Evolutionary conservation across 2,888 invertebrate genomes (phyloP).

Genomic region (Lasioglossum leucozonium): DNA sequence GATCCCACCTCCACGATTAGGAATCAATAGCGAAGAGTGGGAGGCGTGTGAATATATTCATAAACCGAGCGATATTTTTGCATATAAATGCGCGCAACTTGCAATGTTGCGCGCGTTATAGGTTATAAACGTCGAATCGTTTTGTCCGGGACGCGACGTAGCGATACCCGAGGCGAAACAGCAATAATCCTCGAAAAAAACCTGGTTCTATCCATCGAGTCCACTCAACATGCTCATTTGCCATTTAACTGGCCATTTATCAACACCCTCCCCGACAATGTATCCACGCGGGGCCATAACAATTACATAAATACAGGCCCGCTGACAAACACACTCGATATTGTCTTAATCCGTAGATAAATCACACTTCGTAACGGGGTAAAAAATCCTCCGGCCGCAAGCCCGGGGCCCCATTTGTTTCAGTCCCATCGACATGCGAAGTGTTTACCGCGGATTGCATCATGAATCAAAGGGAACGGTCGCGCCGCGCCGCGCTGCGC

Average conservation of each 20-base stretch:
- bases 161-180: neutral
- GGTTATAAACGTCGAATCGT: neutral
- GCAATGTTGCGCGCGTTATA: neutral
- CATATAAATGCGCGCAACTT: neutral
- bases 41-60: neutral
- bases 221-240: constrained; percentile 14
- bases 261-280: constrained; percentile 10
- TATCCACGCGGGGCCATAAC: neutral
- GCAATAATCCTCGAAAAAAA: constrained; percentile 7
- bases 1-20: neutral
- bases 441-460: constrained; percentile 31
- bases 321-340: constrained; percentile 23
- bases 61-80: neutral
- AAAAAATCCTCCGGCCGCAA: constrained; percentile 13
- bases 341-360: constrained; percentile 28
- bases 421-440: constrained; percentile 12
- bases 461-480: constrained; percentile 44
- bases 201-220: neutral
- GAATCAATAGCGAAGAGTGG: neutral
- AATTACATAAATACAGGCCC: neutral
- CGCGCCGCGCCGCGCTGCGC: neutral
- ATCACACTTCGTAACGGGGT: constrained; percentile 16
- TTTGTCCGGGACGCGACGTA: neutral
- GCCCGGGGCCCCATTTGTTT: constrained; percentile 20
- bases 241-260: constrained; percentile 6